Evolutionary conservation across 1,140 invertebrate genomes (phyloP).

Genomic region (Drosophila kanapiae): DNA sequence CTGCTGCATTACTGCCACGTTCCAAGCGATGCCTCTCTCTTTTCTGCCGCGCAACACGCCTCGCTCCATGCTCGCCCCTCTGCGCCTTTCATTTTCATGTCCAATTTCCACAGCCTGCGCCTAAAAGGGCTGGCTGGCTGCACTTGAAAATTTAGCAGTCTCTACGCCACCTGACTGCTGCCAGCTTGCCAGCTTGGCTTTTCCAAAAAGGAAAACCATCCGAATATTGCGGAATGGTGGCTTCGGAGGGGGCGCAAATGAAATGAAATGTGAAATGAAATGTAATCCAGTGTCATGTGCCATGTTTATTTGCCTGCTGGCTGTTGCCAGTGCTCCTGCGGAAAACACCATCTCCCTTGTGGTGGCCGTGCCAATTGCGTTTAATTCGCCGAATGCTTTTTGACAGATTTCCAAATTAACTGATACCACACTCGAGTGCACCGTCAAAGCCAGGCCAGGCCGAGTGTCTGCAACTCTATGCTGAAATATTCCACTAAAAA

Average conservation of each 20-base stretch:
- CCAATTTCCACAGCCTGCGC: conserved; percentile 72
- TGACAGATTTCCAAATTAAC: conserved; percentile 83
- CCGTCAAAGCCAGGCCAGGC: conserved; percentile 31
- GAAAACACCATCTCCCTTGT: conserved; percentile 2
- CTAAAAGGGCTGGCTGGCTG: conserved; percentile 68
- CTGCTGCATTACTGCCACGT: conserved; percentile 62
- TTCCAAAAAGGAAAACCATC: conserved; percentile 23
- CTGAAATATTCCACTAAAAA: conserved; percentile 1
- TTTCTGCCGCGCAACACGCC: conserved; percentile 9
- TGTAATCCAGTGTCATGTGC: conserved; percentile 77
- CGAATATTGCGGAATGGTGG: neutral
- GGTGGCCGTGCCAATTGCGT: conserved; percentile 70
- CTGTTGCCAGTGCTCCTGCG: conserved; percentile 4
- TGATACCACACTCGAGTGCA: conserved; percentile 75
- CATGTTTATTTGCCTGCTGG: conserved; percentile 78
- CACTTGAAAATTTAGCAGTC: conserved; percentile 81
- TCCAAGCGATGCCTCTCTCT: conserved; percentile 12
- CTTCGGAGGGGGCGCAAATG: conserved; percentile 16
- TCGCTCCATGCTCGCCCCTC: no score
- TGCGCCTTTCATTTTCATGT: conserved; percentile 74
- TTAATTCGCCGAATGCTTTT: conserved; percentile 81
- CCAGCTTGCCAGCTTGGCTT: conserved; percentile 53
- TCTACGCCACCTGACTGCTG: conserved; percentile 57
- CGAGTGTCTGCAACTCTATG: conserved; percentile 31
- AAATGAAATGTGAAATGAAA: conserved; percentile 82